Evolutionary conservation across 2,888 invertebrate genomes (phyloP).

Genomic region (Neoaliturus tenellus): DNA sequence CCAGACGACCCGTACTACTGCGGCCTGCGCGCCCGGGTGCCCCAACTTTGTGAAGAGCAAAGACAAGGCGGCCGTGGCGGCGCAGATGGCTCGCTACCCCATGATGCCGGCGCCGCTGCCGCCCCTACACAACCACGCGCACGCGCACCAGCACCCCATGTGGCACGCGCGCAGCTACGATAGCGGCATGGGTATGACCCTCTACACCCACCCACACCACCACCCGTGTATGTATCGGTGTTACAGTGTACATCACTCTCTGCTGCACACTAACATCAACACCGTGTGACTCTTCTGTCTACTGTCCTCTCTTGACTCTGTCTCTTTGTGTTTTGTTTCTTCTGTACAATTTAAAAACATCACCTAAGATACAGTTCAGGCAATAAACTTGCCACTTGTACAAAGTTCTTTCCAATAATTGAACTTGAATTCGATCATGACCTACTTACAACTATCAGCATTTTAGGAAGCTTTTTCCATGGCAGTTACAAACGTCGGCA

Average conservation of each 20-base stretch:
- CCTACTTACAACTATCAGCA: too few species aligned
- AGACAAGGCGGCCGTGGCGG: slow-evolving; percentile 70
- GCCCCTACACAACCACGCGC: slow-evolving; percentile 72
- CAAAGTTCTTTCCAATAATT: too few species aligned
- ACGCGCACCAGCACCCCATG: slow-evolving; percentile 78
- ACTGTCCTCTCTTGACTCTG: too few species aligned
- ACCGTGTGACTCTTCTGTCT: background rate
- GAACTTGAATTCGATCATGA: too few species aligned
- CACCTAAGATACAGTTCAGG: too few species aligned
- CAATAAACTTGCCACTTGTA: too few species aligned
- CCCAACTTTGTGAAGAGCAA: slow-evolving; percentile 88
- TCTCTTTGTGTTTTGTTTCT: too few species aligned
- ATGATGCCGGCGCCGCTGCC: slow-evolving; percentile 76
- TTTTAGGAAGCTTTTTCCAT: too few species aligned
- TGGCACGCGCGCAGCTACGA: slow-evolving; percentile 95
- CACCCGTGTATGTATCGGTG: slow-evolving; percentile 39
- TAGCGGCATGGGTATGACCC: slow-evolving; percentile 88
- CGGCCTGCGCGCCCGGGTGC: slow-evolving; percentile 92
- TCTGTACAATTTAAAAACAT: too few species aligned
- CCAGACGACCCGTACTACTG: slow-evolving; percentile 97
- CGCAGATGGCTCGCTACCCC: slow-evolving; percentile 79
- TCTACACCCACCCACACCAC: slow-evolving; percentile 72
- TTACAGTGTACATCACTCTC: background rate
- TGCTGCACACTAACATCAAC: slow-evolving; percentile 8
- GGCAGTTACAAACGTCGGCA: too few species aligned